Evolutionary conservation across 2,888 invertebrate genomes (phyloP), one percentile per base, ranked within the genome.

Genomic region (Nemotelus pantherinus): DNA sequence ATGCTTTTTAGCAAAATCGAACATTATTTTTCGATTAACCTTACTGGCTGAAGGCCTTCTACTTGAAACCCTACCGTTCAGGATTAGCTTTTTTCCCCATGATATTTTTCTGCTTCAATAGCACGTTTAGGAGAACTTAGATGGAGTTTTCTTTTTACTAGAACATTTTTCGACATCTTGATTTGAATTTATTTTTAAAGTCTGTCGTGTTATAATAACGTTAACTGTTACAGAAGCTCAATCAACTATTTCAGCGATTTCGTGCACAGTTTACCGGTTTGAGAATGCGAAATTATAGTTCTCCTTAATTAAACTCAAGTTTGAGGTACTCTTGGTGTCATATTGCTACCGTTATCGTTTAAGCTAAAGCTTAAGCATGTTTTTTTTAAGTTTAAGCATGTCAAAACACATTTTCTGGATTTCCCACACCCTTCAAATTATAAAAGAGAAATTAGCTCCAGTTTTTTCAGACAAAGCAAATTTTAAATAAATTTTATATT

Each of bases 341-440:
- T 53, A 53, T 53, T 53, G 53, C 53, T 53, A 10, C 53, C 53
- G 53, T 53, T 7, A 53, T 53, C 7, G 6, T 53, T 53, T 53
- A 53, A 53, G 10, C 53, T 25, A 53, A 53, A 53, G 53, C 6
- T 53, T 53, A 53, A 7, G 53, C 53, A 7, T 10, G 10, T 7
- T 25, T 25, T 25, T 25, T 25, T 25, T 25, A 25, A 25, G 25
- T 25, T 10, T 7, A 53, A 53, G 6, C 7, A 53, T 53, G 53
- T 7, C 6, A 10, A 53, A 53, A 53, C 53, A 53, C 53, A 7
- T 53, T 53, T 10, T 53, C 1, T 7, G 6, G 53, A 53, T 53
- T 53, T 53, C 53, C 53, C 53, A 53, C 53, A 53, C 53, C 53
- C 53, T 53, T 53, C 53, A 53, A 53, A 53, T 53, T 53, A 53